Evolutionary conservation across 2,797 vertebrate species (phyloP).

Genomic region (Erpetoichthys calabaricus): DNA sequence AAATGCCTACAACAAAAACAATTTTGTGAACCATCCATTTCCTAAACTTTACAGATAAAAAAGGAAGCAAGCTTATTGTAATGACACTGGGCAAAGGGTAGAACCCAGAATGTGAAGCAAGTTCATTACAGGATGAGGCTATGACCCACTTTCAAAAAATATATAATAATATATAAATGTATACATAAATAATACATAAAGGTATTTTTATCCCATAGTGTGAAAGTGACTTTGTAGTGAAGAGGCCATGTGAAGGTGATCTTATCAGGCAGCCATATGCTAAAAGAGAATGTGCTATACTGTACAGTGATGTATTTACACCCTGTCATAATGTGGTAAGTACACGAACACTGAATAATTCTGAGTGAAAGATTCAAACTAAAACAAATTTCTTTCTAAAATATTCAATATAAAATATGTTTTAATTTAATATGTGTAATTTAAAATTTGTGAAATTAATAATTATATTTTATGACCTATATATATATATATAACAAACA

Average conservation of each 20-base stretch:
- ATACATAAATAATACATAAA: not conserved
- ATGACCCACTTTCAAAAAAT: not conserved
- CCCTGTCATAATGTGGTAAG: conserved; percentile 93
- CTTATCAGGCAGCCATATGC: conserved; percentile 92
- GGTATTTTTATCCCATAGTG: conserved; percentile 51
- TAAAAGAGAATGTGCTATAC: conserved; percentile 87
- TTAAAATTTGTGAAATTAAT: too few relatives aligned
- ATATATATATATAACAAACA: too few relatives aligned
- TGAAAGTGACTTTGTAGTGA: conserved; percentile 68
- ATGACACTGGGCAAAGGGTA: too few relatives aligned
- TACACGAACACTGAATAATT: conserved; percentile 12
- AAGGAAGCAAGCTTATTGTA: too few relatives aligned
- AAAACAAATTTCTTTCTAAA: not conserved
- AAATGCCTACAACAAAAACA: too few relatives aligned
- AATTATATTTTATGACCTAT: too few relatives aligned
- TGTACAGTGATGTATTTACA: conserved; percentile 92
- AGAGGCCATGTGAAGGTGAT: conserved; percentile 84
- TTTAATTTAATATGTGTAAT: too few relatives aligned
- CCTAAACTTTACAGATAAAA: too few relatives aligned
- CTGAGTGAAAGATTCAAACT: conserved; percentile 15
- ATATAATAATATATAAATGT: not conserved
- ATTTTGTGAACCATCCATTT: too few relatives aligned
- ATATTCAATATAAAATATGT: too few relatives aligned
- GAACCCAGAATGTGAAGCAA: too few relatives aligned
- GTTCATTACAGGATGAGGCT: too few relatives aligned